Evolutionary conservation across 1,140 invertebrate species (phyloP).

Genomic region (Drosophila prosaltans): DNA sequence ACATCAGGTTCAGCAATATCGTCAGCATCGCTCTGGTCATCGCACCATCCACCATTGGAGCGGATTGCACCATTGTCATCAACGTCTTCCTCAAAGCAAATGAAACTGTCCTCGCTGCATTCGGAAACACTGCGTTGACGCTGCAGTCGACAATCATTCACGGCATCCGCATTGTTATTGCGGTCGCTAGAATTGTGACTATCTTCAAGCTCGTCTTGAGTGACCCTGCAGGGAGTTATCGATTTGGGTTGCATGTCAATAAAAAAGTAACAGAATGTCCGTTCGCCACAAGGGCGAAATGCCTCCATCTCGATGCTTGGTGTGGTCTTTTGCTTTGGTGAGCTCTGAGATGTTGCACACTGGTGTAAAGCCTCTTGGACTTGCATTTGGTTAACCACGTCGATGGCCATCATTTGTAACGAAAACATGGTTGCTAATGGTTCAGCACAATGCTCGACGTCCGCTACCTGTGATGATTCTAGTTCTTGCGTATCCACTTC

Average conservation of each 20-base stretch:
- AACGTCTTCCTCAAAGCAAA: slow-evolving; percentile 67
- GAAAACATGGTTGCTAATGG: slow-evolving; percentile 64
- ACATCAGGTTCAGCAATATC: slow-evolving; percentile 20
- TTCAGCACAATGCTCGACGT: slow-evolving; percentile 41
- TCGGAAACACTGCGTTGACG: slow-evolving; percentile 70
- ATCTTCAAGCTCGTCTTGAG: slow-evolving; percentile 37
- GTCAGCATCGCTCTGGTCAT: neutral
- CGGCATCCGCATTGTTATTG: slow-evolving; percentile 42
- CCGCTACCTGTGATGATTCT: slow-evolving; percentile 33
- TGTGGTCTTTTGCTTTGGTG: slow-evolving; percentile 31
- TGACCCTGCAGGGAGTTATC: slow-evolving; percentile 33
- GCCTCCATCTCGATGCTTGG: slow-evolving; percentile 36
- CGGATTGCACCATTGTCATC: slow-evolving; percentile 26
- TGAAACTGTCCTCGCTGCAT: slow-evolving; percentile 74
- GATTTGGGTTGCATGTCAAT: slow-evolving; percentile 58
- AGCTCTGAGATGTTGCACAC: slow-evolving; percentile 49
- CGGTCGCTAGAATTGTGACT: slow-evolving; percentile 46
- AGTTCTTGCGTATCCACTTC: slow-evolving; percentile 37
- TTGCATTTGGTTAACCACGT: slow-evolving; percentile 55
- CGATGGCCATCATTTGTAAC: slow-evolving; percentile 54
- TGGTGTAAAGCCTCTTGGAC: slow-evolving; percentile 55
- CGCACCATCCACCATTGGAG: slow-evolving; percentile 17
- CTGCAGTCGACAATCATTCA: slow-evolving; percentile 10
- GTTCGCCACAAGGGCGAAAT: slow-evolving; percentile 38
- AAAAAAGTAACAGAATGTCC: slow-evolving; percentile 65